Base-by-base conservation (phyloP, 2,888 invertebrate species). In the Rhaphigaster nebulosa region DNA sequence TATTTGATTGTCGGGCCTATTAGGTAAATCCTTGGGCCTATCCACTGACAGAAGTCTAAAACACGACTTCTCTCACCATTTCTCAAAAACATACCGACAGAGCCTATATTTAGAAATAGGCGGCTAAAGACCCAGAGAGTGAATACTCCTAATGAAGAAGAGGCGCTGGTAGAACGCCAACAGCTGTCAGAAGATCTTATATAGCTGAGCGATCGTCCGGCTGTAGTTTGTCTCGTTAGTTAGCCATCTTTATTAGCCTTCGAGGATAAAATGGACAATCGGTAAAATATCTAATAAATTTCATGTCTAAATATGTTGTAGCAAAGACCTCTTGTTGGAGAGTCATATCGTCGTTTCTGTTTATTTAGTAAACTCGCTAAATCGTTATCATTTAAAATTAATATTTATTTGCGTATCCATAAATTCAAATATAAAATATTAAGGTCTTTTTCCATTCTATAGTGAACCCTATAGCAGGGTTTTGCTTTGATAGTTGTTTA, bases 201-300 rank as follows among this genome's bases (percentile, higher is more conserved):
- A 84, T 84, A 84, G 45, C 45, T 84, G 84, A 84, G 23, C 26
- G 45, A 84, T 84, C 12, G 26, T 3, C 12, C 2, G 12, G 0
- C 26, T 50, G n/a, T 84, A 50, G 84, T 84, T 84, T 50, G 84
- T 84, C 84, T 84, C 84, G 45, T 84, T 84, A 84, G 84, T 84
- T 84, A 84, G 38, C 38, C 38, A 38, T 76, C 70, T 76, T 76
- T 76, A 76, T 76, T 34, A 38, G 34, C 38, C 38, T 34, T 76
- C 70, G 10, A 76, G 34, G 34, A 76, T 76, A 76, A 38, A 76
- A 76, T 76, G 70, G 70, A 76, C 70, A 38, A 76, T 38, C 70
- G 20, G 20, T 76, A 20, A 76, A 76, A 76, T 76, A 76, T 76
- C 20, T 76, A 34, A 76, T 76, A 76, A 76, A 76, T 76, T 38